A percentile compares a stretch with the other conserved stretches of the same genome.
phyloP scores from a whole-genome alignment of 2,888 invertebrate species.

The Stegophylla sp. region DNA sequence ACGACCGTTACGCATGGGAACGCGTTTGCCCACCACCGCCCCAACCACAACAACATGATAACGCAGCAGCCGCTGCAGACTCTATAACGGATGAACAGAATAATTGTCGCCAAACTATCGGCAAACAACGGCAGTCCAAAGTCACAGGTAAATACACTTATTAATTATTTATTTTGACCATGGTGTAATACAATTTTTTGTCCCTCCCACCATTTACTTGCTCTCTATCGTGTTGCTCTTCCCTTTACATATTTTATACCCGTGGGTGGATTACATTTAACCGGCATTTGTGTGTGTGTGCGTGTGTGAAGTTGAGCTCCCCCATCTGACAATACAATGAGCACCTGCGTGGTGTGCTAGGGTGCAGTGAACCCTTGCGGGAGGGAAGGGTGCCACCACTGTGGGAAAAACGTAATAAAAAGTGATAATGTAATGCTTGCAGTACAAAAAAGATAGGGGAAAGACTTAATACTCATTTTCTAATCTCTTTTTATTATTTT shows the following conservation, averaged over 20 bases:
- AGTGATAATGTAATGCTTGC: background rate
- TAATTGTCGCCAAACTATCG: background rate
- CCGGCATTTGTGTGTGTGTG: conserved; percentile 1
- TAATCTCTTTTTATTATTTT: conserved; percentile 9
- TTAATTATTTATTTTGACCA: no score
- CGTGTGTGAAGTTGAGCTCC: conserved; percentile 14
- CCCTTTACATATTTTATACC: background rate
- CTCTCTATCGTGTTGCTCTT: background rate
- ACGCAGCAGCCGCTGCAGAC: background rate
- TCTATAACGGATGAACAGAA: background rate
- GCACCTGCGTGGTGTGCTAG: conserved; percentile 45
- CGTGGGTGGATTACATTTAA: conserved; percentile 20
- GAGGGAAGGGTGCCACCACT: conserved; percentile 7
- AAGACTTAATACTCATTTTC: background rate
- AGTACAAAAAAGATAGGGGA: background rate
- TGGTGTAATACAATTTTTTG: background rate
- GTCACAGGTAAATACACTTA: conserved; percentile 35
- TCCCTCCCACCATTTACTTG: background rate
- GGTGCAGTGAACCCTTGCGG: conserved; percentile 54
- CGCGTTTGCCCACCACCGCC: conserved; percentile 16
- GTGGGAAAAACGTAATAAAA: conserved; percentile 55
- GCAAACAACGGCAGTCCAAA: conserved; percentile 34
- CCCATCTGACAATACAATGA: conserved; percentile 31
- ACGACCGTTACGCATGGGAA: conserved; percentile 53
- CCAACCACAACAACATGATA: background rate